A percentile compares a stretch with the other conserved stretches of the same genome.
phyloP scores from a whole-genome alignment of 2,888 invertebrate species.

The Cerastis rubricosa region DNA sequence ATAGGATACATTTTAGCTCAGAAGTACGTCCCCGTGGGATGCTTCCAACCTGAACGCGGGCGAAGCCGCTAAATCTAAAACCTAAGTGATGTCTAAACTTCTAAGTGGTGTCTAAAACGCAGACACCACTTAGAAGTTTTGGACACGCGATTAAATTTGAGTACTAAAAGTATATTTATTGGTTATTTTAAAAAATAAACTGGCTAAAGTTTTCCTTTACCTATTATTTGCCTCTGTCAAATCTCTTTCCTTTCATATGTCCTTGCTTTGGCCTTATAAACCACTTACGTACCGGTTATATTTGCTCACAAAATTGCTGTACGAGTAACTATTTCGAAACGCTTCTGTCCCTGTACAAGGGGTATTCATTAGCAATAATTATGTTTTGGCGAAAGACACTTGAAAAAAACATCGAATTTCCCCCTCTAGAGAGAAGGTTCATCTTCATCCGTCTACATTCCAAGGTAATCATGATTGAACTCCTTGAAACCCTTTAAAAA shows the following conservation, averaged over 20 bases:
- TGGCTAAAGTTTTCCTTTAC: conserved; percentile 2
- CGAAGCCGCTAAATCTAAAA: not conserved
- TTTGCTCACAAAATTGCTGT: conserved; percentile 24
- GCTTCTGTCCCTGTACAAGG: not conserved
- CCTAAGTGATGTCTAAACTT: too few species aligned
- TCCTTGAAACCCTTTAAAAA: not conserved
- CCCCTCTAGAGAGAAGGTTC: not conserved
- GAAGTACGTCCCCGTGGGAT: not conserved
- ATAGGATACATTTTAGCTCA: not conserved
- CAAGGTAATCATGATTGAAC: not conserved
- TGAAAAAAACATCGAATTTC: not conserved
- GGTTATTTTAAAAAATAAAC: not conserved
- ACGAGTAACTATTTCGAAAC: conserved; percentile 4
- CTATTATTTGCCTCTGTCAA: conserved; percentile 30
- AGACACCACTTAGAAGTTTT: not conserved
- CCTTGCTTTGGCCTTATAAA: conserved; percentile 57
- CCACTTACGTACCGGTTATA: conserved; percentile 40
- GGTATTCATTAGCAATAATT: not conserved
- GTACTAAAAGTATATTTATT: not conserved
- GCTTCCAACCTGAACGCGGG: too few species aligned
- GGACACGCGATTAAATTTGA: not conserved
- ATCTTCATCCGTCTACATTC: not conserved
- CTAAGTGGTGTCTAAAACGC: not conserved
- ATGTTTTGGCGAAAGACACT: not conserved
- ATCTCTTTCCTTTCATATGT: conserved; percentile 53